A percentile compares a stretch with the other conserved stretches of the same genome.
Evolutionary conservation across 35 echinoderm and acorn worm species (phyloP).

Genomic region (Diadema setosum): DNA sequence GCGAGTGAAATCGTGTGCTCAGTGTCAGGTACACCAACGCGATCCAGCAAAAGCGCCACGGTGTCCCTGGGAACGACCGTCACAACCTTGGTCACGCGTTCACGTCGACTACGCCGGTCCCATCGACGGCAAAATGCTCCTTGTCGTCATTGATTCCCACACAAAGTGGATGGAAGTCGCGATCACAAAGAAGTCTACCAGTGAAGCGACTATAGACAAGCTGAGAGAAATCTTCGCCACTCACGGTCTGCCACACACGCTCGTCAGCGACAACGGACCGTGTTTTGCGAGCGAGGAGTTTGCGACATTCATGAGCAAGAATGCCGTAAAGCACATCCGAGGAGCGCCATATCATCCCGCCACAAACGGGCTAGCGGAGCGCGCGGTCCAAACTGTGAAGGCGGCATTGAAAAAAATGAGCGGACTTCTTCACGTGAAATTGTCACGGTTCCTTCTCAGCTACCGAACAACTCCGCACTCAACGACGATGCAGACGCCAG

Average conservation of each 20-base stretch:
- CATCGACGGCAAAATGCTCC: not conserved
- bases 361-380: too few species aligned
- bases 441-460: not conserved
- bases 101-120: slow-evolving; percentile 45
- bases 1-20: not conserved
- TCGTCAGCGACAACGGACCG: slow-evolving; percentile 69
- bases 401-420: not conserved
- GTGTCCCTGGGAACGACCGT: slow-evolving; percentile 22
- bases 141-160: slow-evolving; percentile 39
- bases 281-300: too few species aligned
- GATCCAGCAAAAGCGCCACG: not conserved
- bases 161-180: slow-evolving; percentile 45
- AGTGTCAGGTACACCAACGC: slow-evolving; percentile 33
- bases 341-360: too few species aligned
- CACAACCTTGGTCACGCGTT: slow-evolving; percentile 38
- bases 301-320: too few species aligned
- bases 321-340: too few species aligned
- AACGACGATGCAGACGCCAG: not conserved
- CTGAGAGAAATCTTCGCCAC: slow-evolving; percentile 50
- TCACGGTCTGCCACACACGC: slow-evolving; percentile 49
- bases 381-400: not conserved
- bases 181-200: too few species aligned
- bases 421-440: not conserved
- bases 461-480: not conserved
- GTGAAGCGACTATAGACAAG: slow-evolving; percentile 32